These are phyloP conservation scores for Aleiodes testaceus DNA, from an alignment of 2,888 invertebrate genomes.

Conservation along the genomic window DNA sequence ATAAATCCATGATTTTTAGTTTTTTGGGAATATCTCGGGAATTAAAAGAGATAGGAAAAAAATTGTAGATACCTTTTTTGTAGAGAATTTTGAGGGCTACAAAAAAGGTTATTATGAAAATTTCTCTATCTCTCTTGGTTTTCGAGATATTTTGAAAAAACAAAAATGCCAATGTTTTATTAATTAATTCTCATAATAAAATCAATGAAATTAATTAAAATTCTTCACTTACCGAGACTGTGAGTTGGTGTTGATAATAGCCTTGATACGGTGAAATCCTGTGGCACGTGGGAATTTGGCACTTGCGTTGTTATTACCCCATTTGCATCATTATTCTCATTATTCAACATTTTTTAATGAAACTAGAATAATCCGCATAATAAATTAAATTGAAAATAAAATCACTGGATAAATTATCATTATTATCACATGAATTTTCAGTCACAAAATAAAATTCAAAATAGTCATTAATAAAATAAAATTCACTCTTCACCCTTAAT, in stretches of 20 bases:
- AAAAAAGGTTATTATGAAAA: too few species aligned
- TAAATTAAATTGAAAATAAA: not conserved
- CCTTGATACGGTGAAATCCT: slow-evolving; percentile 71
- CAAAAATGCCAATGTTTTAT: too few species aligned
- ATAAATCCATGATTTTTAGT: too few species aligned
- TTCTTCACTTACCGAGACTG: slow-evolving; percentile 60
- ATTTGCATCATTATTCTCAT: slow-evolving; percentile 49
- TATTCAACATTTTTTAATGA: slow-evolving; percentile 59
- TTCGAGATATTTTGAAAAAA: not conserved
- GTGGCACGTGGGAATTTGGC: slow-evolving; percentile 65
- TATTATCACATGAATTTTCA: too few species aligned
- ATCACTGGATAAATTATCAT: too few species aligned
- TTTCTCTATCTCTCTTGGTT: too few species aligned
- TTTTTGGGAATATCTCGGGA: too few species aligned
- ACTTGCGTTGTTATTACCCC: slow-evolving; percentile 61
- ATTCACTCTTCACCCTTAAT: slow-evolving; percentile 56
- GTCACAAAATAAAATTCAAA: too few species aligned
- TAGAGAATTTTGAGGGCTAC: too few species aligned
- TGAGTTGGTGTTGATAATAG: slow-evolving; percentile 65
- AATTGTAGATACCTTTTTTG: too few species aligned
- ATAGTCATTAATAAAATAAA: slow-evolving; percentile 18
- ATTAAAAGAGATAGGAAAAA: too few species aligned
- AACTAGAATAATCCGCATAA: not conserved
- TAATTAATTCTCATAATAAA: too few species aligned
- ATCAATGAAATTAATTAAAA: slow-evolving; percentile 10